Conservation (phyloP, 1,140 invertebrate species). For the Tetranychus cinnabarinus region DNA sequence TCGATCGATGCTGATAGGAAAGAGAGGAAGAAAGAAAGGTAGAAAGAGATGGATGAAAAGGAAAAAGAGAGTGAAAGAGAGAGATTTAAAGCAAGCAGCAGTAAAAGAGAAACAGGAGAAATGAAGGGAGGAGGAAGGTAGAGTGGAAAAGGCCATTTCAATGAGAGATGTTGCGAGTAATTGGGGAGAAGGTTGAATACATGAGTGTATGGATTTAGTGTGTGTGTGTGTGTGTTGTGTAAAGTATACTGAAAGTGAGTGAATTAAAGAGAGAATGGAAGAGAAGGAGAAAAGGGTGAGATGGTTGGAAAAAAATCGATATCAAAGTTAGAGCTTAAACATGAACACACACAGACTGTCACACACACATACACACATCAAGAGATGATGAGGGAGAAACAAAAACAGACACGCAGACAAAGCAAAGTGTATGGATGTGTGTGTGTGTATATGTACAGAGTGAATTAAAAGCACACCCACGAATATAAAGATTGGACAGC, state of each 20-base stretch:
- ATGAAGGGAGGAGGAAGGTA: not conserved
- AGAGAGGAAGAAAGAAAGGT: too few relatives aligned
- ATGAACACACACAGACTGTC: not conserved
- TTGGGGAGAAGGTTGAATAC: not conserved
- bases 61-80: too few relatives aligned
- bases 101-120: too few relatives aligned
- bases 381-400: not conserved
- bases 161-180: not conserved
- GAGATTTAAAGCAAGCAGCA: too few relatives aligned
- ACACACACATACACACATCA: not conserved
- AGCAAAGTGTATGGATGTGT: not conserved
- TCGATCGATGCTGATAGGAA: too few relatives aligned
- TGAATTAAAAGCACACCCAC: not conserved
- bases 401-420: not conserved
- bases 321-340: not conserved
- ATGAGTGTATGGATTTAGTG: too few relatives aligned
- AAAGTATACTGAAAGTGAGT: not conserved
- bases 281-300: constrained; percentile 1
- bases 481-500: not conserved
- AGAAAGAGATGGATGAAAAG: not conserved
- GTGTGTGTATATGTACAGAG: not conserved
- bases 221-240: not conserved
- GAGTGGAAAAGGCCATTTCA: not conserved
- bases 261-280: not conserved
- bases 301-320: not conserved